Evolutionary conservation across 2,888 invertebrate genomes (phyloP).

Genomic region (Bombylius major): DNA sequence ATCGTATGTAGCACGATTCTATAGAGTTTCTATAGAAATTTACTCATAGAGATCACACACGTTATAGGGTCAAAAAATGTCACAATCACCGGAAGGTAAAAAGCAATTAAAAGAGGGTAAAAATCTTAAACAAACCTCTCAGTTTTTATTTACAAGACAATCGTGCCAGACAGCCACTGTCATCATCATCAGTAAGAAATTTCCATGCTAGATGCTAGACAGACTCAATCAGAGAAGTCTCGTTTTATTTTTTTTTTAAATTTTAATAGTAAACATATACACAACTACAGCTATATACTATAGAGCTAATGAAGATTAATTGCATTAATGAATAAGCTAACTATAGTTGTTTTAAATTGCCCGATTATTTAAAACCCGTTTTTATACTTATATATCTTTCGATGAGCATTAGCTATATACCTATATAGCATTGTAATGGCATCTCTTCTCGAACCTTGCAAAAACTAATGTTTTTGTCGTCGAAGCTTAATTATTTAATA

Average conservation of each 20-base stretch:
- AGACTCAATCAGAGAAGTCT: conserved; percentile 5
- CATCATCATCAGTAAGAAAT: not conserved
- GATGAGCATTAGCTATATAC: too few relatives aligned
- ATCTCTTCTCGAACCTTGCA: too few relatives aligned
- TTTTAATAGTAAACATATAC: too few relatives aligned
- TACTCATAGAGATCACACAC: not conserved
- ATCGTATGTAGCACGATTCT: not conserved
- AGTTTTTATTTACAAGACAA: conserved; percentile 2
- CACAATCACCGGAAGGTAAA: conserved; percentile 7
- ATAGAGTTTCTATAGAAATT: not conserved
- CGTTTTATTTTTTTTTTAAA: not conserved
- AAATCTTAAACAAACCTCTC: not conserved
- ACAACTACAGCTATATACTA: not conserved
- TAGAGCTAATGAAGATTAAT: conserved; percentile 35
- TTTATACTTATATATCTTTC: not conserved
- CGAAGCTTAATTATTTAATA: conserved; percentile 15
- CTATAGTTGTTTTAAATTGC: not conserved
- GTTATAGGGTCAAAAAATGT: conserved; percentile 5
- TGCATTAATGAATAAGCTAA: conserved; percentile 21
- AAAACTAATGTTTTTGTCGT: conserved; percentile 6
- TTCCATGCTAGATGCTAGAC: not conserved
- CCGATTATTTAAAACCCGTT: not conserved
- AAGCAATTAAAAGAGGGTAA: conserved; percentile 5
- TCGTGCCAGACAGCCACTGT: conserved; percentile 6
- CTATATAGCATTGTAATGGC: too few relatives aligned